phyloP scores from a whole-genome alignment of 2,113 vertebrate genomes.

The Varanus salvator region DNA sequence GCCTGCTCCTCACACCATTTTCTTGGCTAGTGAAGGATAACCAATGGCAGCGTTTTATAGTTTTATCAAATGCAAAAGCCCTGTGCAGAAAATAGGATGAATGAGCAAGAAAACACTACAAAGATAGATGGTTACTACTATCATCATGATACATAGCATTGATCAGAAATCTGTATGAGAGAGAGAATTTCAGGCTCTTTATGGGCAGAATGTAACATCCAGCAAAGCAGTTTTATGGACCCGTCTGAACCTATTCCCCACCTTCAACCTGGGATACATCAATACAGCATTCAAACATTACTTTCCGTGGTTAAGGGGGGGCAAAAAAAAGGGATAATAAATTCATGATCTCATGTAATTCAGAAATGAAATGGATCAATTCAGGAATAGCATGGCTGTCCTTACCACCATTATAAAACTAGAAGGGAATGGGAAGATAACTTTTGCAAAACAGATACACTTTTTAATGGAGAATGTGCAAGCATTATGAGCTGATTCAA shows the following conservation, averaged over 20 bases:
- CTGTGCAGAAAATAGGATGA: conserved; percentile 76
- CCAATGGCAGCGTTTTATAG: conserved; percentile 89
- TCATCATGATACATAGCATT: not conserved
- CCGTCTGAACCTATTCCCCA: not conserved
- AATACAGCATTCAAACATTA: not conserved
- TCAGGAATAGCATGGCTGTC: too few relatives aligned
- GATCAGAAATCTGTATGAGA: not conserved
- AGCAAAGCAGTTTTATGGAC: not conserved
- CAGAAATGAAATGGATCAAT: too few relatives aligned
- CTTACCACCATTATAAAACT: not conserved
- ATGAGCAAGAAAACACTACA: conserved; percentile 71
- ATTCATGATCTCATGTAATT: not conserved
- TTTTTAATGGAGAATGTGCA: not conserved
- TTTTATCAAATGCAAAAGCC: conserved; percentile 86
- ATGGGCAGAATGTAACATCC: not conserved
- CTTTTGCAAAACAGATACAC: not conserved
- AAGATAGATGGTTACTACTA: conserved; percentile 50
- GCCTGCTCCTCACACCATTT: conserved; percentile 84
- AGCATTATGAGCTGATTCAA: not conserved
- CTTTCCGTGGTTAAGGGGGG: not conserved
- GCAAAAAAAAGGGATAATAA: not conserved
- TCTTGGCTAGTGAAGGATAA: conserved; percentile 93
- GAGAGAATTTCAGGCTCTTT: not conserved
- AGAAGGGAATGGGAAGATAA: not conserved
- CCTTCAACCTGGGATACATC: not conserved